These are phyloP conservation scores for Amiota minor DNA, from an alignment of 2,888 invertebrate species.

Conservation along the genomic window DNA sequence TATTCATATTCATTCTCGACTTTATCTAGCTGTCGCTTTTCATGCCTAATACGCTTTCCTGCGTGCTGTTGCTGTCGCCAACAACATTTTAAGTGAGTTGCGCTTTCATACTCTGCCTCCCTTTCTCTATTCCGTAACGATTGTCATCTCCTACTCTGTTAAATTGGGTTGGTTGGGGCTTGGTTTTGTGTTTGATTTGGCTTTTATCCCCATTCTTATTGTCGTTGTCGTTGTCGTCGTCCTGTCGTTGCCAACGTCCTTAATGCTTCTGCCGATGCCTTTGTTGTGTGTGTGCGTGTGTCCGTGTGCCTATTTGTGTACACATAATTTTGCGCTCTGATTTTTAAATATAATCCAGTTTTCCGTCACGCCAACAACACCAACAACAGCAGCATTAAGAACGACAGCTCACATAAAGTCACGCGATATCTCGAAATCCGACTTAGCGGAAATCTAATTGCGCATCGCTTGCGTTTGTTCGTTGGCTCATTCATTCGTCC, in stretches of 20 bases:
- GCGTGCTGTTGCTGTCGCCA: conserved; percentile 11
- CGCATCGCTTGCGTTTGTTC: not conserved
- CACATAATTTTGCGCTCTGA: conserved; percentile 66
- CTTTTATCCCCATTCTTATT: conserved; percentile 10
- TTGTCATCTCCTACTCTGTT: not conserved
- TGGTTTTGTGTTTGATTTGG: not conserved
- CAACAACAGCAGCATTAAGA: conserved; percentile 26
- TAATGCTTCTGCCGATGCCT: not conserved
- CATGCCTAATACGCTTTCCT: conserved; percentile 39
- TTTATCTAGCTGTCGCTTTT: conserved; percentile 55
- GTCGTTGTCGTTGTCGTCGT: conserved; percentile 3
- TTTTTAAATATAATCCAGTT: conserved; percentile 64
- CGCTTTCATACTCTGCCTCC: not conserved
- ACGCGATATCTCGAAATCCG: conserved; percentile 66
- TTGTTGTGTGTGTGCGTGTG: conserved; percentile 31
- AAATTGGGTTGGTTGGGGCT: not conserved
- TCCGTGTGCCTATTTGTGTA: conserved; percentile 53
- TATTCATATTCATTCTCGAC: conserved; percentile 40
- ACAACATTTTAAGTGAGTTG: not conserved
- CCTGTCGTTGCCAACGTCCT: not conserved
- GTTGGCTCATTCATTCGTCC: not conserved
- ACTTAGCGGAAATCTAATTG: conserved; percentile 68
- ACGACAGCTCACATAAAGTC: conserved; percentile 49
- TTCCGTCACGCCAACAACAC: conserved; percentile 33
- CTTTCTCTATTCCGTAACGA: not conserved